Base-by-base conservation (phyloP, 2,888 invertebrate species). In the Nymphalis polychloros region DNA sequence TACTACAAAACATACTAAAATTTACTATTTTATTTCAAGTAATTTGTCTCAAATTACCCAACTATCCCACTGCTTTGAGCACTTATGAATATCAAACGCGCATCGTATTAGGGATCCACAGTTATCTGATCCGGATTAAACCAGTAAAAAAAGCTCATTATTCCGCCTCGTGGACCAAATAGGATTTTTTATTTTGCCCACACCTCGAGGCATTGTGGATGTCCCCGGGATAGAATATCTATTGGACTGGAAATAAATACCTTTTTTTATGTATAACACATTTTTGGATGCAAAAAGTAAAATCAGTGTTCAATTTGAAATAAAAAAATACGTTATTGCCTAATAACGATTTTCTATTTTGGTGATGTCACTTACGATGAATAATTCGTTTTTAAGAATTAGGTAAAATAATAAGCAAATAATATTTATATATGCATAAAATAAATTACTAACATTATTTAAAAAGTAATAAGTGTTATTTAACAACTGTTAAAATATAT, bases 111-210 rank as follows among this genome's bases (percentile, higher is more conserved):
- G 83, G 80, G 79, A 19, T 53, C 27, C 35, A 41, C 73, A 80
- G 82, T 81, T 87, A 90, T 92, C 90, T 88, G 90, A 91, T 90
- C 88, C 83, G 88, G 89, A 90, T 91, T 91, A 90, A 78, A 75
- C 84, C 85, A 81, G 89, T 90, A 91, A 91, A 92, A 91, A 90
- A 88, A 87, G 79, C 84, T 90, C 82, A 90, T 92, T 92, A 92
- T 92, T 92, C 89, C 89, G 89, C 88, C 85, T 87, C 83, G 79
- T 85, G 82, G 79, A 63, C 72, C 69, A 80, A 88, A 90, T 87
- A 81, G 83, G 90, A 90, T 90, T 90, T 91, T 90, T 88, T 87
- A 83, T 88, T 86, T 79, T 77, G 78, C 76, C 87, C 87, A 91
- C 91, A 92, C 91, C 91, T 90, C 86, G 75, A 72, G 77, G 78